phyloP scores from a whole-genome alignment of 2,797 vertebrate species.

The Epinephelus coioides region DNA sequence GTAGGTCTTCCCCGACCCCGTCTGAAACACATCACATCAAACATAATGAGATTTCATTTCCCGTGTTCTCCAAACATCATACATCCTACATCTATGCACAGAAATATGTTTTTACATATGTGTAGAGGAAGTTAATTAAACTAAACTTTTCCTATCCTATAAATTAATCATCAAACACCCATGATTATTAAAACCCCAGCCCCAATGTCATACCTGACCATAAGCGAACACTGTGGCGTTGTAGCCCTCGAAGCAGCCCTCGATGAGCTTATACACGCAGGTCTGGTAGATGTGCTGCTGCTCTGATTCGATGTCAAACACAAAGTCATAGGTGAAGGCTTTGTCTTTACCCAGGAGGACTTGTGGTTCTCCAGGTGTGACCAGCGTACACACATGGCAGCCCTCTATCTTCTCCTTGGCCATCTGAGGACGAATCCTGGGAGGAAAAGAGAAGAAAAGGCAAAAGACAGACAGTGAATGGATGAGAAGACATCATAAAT shows the following conservation, averaged over 20 bases:
- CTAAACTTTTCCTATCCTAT: background rate
- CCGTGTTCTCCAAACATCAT: background rate
- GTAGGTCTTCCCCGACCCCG: conserved; percentile 90
- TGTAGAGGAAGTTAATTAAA: background rate
- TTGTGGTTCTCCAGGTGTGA: conserved; percentile 96
- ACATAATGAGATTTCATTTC: background rate
- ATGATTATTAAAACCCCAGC: background rate
- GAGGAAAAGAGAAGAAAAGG: background rate
- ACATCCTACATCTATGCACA: too few relatives aligned
- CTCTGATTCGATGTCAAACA: conserved; percentile 93
- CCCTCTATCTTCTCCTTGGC: conserved; percentile 98
- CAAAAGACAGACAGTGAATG: conserved; percentile 8
- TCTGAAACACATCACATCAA: conserved; percentile 69
- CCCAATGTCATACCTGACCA: conserved; percentile 88
- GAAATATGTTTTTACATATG: background rate
- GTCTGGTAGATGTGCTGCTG: conserved; percentile 90
- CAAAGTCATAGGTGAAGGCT: conserved; percentile 98
- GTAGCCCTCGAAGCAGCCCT: conserved; percentile 98
- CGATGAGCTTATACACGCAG: conserved; percentile 93
- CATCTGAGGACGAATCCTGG: conserved; percentile 96
- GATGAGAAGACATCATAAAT: background rate
- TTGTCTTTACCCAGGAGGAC: conserved; percentile 98
- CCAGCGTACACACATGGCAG: conserved; percentile 95
- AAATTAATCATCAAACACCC: too few relatives aligned
- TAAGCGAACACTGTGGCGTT: conserved; percentile 98